Conservation (phyloP, 2,888 invertebrate genomes). For the Meteorus cinctellus region DNA sequence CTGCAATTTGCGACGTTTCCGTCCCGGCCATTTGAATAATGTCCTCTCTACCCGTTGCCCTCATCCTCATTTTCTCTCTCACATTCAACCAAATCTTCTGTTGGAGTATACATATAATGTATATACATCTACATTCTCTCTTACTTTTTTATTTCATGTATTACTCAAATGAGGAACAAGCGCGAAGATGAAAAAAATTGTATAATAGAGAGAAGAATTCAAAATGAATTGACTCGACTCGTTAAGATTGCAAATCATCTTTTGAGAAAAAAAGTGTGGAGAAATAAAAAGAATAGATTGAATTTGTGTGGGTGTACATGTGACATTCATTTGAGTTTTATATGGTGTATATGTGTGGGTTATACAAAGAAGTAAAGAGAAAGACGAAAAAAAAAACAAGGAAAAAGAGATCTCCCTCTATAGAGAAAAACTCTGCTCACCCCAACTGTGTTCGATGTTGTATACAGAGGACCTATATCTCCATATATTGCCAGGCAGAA, state of each 20-base stretch:
- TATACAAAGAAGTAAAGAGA: neutral
- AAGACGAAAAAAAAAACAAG: neutral
- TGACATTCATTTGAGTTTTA: slow-evolving; percentile 3
- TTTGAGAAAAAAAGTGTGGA: neutral
- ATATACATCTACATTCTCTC: slow-evolving; percentile 10
- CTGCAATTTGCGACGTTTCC: slow-evolving; percentile 58
- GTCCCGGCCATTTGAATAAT: slow-evolving; percentile 58
- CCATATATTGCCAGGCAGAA: slow-evolving; percentile 30
- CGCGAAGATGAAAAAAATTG: slow-evolving; percentile 24
- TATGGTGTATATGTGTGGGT: neutral
- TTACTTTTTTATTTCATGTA: slow-evolving; percentile 21
- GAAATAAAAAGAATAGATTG: neutral
- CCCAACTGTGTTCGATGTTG: slow-evolving; percentile 4
- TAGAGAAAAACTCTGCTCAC: slow-evolving; percentile 15
- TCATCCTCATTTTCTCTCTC: slow-evolving; percentile 28
- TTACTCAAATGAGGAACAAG: slow-evolving; percentile 11
- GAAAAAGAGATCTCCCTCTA: neutral
- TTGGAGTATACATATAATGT: neutral
- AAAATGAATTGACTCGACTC: slow-evolving; percentile 27
- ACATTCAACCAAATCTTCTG: slow-evolving; percentile 24
- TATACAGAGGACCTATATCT: slow-evolving; percentile 17
- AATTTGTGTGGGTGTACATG: neutral
- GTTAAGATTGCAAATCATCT: slow-evolving; percentile 33
- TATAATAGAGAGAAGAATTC: slow-evolving; percentile 28
- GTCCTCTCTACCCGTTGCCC: slow-evolving; percentile 38